Conservation (phyloP, 2,797 vertebrate genomes). For the Helostoma temminkii region DNA sequence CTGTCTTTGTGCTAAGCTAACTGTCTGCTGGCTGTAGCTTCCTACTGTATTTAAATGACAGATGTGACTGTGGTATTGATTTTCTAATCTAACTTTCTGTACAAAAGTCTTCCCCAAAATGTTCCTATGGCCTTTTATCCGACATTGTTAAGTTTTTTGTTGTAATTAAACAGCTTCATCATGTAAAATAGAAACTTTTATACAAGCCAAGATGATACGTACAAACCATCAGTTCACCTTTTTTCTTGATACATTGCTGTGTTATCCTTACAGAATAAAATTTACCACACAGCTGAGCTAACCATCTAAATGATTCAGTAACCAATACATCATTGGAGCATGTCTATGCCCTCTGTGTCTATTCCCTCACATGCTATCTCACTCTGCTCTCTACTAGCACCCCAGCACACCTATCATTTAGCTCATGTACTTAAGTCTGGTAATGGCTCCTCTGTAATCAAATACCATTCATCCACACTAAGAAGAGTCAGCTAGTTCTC, state of each 20-base stretch:
- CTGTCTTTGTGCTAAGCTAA: neutral
- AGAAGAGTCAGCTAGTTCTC: conserved; percentile 20
- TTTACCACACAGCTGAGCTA: conserved; percentile 4
- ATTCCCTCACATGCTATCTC: neutral
- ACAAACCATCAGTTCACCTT: neutral
- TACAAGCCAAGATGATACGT: neutral
- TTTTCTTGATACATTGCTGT: neutral
- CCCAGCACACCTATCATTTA: conserved; percentile 17
- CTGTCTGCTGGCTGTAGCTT: neutral
- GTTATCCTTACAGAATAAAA: neutral
- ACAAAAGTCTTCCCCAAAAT: too few relatives aligned
- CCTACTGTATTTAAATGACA: neutral
- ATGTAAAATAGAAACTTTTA: conserved; percentile 13
- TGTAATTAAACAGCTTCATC: conserved; percentile 9
- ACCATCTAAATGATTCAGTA: conserved; percentile 28
- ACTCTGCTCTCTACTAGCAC: neutral
- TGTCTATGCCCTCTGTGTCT: neutral
- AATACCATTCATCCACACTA: conserved; percentile 26
- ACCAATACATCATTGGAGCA: conserved; percentile 9
- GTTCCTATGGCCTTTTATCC: conserved; percentile 7
- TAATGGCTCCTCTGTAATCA: conserved; percentile 40
- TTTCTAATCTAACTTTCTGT: neutral
- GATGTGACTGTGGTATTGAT: neutral
- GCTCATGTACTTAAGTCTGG: conserved; percentile 9
- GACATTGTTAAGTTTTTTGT: conserved; percentile 2